A percentile compares a stretch with the other conserved stretches of the same genome.
Conservation (phyloP, 2,888 invertebrate genomes). For the Atethmia centrago region DNA sequence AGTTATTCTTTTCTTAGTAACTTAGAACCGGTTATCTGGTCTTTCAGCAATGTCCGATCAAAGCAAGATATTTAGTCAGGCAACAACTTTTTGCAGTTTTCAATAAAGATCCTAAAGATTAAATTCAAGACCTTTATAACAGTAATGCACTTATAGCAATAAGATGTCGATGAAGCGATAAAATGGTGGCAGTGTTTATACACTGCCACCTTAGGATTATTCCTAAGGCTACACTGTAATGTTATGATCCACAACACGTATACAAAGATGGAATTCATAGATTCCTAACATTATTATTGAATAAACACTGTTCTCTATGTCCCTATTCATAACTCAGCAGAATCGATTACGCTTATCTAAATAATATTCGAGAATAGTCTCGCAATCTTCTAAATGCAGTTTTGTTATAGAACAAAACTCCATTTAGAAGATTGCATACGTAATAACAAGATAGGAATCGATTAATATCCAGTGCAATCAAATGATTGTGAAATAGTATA, state of each 20-base stretch:
- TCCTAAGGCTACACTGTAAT: conserved; percentile 19
- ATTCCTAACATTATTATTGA: conserved; percentile 34
- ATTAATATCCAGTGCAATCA: conserved; percentile 44
- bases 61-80: conserved; percentile 1
- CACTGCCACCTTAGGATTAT: too few species aligned
- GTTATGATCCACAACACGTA: conserved; percentile 22
- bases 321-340: conserved; percentile 38
- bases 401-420: conserved; percentile 51
- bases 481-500: conserved; percentile 31
- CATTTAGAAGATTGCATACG: conserved; percentile 49
- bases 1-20: background rate
- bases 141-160: background rate
- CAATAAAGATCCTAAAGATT: conserved; percentile 21
- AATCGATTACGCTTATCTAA: conserved; percentile 49
- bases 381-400: too few species aligned
- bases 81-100: background rate
- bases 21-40: background rate
- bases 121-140: conserved; percentile 13
- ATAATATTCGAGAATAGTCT: conserved; percentile 42
- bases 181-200: conserved; percentile 38
- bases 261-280: conserved; percentile 44
- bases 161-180: conserved; percentile 45
- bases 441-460: conserved; percentile 35
- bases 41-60: background rate
- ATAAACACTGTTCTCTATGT: conserved; percentile 29